phyloP scores from a whole-genome alignment of 2,888 invertebrate genomes.

The Eupithecia insigniata region DNA sequence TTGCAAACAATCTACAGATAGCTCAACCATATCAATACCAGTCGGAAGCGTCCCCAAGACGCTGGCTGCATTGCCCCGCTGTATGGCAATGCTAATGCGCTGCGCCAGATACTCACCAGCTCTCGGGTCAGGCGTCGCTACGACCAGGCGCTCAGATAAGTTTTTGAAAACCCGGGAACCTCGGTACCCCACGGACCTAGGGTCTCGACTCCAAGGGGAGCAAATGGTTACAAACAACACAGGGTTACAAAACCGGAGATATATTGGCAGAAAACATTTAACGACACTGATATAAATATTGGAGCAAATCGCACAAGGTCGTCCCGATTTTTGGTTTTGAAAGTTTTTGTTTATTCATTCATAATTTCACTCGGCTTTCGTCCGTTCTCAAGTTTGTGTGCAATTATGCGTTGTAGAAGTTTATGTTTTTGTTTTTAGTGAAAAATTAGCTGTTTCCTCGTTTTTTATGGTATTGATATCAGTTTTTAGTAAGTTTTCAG shows the following conservation, averaged over 20 bases:
- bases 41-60: too few relatives aligned
- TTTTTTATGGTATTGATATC: neutral
- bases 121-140: too few relatives aligned
- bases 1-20: too few relatives aligned
- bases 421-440: neutral
- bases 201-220: too few relatives aligned
- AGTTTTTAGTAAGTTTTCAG: neutral
- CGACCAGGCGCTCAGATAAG: too few relatives aligned
- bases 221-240: too few relatives aligned
- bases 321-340: neutral
- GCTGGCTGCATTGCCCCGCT: too few relatives aligned
- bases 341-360: neutral
- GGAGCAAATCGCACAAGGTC: neutral
- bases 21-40: too few relatives aligned
- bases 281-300: neutral
- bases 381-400: neutral
- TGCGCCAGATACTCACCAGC: too few relatives aligned
- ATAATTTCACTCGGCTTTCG: neutral
- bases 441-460: neutral
- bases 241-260: neutral
- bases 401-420: neutral
- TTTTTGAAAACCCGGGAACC: too few relatives aligned
- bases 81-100: too few relatives aligned
- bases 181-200: too few relatives aligned
- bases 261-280: neutral